A percentile compares a stretch with the other conserved stretches of the same genome.
Evolutionary conservation across 2,113 vertebrate species (phyloP).

Genomic region (Apus apus): DNA sequence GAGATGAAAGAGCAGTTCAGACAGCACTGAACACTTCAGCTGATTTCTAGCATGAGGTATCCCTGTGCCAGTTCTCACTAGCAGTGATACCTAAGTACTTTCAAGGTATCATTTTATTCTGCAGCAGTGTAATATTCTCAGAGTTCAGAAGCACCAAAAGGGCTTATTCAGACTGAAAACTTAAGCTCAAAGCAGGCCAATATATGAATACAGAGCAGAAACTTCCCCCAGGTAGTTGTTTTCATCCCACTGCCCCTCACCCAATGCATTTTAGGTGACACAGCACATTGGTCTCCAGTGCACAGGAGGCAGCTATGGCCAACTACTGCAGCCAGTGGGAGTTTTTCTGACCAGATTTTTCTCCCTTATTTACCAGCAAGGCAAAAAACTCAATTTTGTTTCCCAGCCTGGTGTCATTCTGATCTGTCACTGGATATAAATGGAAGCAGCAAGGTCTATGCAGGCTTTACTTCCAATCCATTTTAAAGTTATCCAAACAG

Average conservation of each 20-base stretch:
- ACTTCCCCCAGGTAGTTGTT: neutral
- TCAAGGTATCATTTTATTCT: neutral
- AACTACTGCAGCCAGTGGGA: neutral
- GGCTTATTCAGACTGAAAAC: neutral
- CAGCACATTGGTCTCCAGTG: neutral
- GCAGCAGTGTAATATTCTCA: neutral
- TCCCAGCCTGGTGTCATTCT: neutral
- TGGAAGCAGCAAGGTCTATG: slow-evolving; percentile 34
- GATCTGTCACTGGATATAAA: slow-evolving; percentile 37
- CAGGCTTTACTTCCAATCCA: slow-evolving; percentile 6
- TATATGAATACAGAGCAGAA: neutral
- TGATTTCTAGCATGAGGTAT: neutral
- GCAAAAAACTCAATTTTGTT: neutral
- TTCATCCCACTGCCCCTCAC: neutral
- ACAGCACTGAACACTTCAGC: neutral
- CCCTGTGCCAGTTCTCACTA: neutral
- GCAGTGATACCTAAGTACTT: neutral
- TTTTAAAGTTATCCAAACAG: slow-evolving; percentile 21
- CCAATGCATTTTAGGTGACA: neutral
- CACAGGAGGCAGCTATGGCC: neutral
- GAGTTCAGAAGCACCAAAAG: neutral
- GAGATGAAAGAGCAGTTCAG: neutral
- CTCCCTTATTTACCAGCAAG: slow-evolving; percentile 9
- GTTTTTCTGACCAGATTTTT: neutral
- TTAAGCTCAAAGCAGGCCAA: neutral